Evolutionary conservation across 2,797 vertebrate genomes (phyloP).

Genomic region (Zalophus californianus): DNA sequence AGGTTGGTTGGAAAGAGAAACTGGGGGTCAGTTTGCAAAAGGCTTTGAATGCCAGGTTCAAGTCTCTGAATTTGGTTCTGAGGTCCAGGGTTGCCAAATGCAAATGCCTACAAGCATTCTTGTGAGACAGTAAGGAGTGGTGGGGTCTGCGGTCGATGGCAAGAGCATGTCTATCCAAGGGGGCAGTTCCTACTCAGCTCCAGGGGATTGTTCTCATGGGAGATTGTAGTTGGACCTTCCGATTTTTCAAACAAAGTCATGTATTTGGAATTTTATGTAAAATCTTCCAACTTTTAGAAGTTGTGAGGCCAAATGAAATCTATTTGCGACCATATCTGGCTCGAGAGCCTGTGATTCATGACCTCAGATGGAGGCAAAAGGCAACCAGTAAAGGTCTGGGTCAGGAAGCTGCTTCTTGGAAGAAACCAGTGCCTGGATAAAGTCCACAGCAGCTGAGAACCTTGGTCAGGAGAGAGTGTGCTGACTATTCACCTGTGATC

Average conservation of each 20-base stretch:
- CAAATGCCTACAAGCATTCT: background rate
- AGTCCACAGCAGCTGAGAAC: background rate
- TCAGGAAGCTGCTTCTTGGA: background rate
- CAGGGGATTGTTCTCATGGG: background rate
- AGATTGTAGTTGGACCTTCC: background rate
- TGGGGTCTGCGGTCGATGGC: background rate
- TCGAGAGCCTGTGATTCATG: background rate
- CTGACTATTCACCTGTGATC: background rate
- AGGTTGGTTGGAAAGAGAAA: background rate
- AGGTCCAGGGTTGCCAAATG: background rate
- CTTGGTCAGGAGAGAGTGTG: background rate
- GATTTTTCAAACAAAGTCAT: background rate
- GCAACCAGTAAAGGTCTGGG: background rate
- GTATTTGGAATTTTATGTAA: constrained; percentile 15
- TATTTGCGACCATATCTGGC: background rate
- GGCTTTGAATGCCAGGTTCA: background rate
- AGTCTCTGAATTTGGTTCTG: background rate
- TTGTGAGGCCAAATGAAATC: background rate
- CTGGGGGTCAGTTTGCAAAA: background rate
- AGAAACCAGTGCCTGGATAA: background rate
- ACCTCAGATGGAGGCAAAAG: background rate
- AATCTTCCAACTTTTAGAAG: background rate
- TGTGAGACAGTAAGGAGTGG: background rate
- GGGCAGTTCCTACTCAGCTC: background rate
- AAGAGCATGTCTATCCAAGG: background rate